A percentile compares a stretch with the other conserved stretches of the same genome.
These are phyloP conservation scores for Leptinotarsa texana DNA, from an alignment of 1,140 invertebrate genomes.

Conservation along the genomic window DNA sequence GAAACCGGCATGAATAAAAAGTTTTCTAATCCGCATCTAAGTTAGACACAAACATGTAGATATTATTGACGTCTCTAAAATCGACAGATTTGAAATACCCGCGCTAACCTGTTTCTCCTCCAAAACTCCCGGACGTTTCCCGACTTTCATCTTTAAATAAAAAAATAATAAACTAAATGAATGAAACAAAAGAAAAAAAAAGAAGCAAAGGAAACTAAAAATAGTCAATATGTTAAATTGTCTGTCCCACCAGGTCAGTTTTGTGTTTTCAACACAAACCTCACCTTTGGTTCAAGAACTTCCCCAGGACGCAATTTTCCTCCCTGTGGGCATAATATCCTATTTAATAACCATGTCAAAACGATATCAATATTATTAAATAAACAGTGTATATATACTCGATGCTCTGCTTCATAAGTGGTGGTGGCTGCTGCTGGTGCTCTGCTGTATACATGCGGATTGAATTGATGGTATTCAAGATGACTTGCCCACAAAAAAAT, in stretches of 20 bases:
- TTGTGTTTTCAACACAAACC: constrained; percentile 68
- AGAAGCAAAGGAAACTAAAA: constrained; percentile 49
- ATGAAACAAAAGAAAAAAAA: constrained; percentile 42
- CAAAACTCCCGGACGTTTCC: constrained; percentile 59
- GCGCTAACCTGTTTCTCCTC: constrained; percentile 60
- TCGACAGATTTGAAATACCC: constrained; percentile 36
- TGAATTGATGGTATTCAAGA: not conserved
- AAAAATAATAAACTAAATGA: constrained; percentile 42
- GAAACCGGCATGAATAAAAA: constrained; percentile 42
- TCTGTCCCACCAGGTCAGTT: constrained; percentile 59
- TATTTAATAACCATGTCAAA: constrained; percentile 27
- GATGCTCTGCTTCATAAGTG: constrained; percentile 29
- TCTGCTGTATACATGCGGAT: constrained; percentile 21
- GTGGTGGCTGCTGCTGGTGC: constrained; percentile 37
- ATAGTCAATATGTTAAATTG: constrained; percentile 33
- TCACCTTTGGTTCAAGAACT: constrained; percentile 78
- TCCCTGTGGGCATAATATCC: constrained; percentile 50
- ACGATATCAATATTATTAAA: constrained; percentile 11
- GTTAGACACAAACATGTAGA: constrained; percentile 55
- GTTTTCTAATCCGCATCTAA: constrained; percentile 38
- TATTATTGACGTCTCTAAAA: constrained; percentile 46
- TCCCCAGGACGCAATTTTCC: constrained; percentile 77
- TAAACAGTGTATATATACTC: constrained; percentile 32
- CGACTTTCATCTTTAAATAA: constrained; percentile 56
- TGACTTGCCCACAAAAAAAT: constrained; percentile 17